Conservation (phyloP, 2,888 invertebrate genomes). For the Pyrrhosoma nymphula region DNA sequence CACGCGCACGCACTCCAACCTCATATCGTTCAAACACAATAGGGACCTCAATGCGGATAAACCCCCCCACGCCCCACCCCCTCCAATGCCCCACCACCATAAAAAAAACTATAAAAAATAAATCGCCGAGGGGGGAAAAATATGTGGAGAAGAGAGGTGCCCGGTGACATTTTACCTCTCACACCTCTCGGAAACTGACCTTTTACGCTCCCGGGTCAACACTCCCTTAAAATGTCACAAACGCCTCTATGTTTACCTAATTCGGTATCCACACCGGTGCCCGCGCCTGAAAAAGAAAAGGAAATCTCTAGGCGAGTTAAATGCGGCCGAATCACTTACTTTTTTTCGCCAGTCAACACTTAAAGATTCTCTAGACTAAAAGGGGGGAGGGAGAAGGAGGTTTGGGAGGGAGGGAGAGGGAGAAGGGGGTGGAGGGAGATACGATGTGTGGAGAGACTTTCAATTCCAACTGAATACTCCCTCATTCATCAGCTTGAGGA, state of each 20-base stretch:
- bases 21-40: too few relatives aligned
- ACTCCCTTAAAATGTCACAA: slow-evolving; percentile 40
- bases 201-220: slow-evolving; percentile 40
- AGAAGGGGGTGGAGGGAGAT: background rate
- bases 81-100: too few relatives aligned
- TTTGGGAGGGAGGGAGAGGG: background rate
- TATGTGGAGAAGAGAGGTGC: too few relatives aligned
- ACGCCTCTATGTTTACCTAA: slow-evolving; percentile 37
- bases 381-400: background rate
- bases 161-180: slow-evolving; percentile 37
- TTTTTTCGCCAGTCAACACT: background rate
- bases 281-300: background rate
- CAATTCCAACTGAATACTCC: too few relatives aligned
- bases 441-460: too few relatives aligned
- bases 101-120: too few relatives aligned
- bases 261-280: background rate
- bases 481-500: too few relatives aligned
- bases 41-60: too few relatives aligned
- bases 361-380: background rate
- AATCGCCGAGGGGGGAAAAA: too few relatives aligned
- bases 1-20: too few relatives aligned
- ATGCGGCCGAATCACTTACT: background rate
- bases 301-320: background rate
- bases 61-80: too few relatives aligned
- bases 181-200: slow-evolving; percentile 31